phyloP scores from a whole-genome alignment of 1,140 invertebrate species.

The Riptortus pedestris region DNA sequence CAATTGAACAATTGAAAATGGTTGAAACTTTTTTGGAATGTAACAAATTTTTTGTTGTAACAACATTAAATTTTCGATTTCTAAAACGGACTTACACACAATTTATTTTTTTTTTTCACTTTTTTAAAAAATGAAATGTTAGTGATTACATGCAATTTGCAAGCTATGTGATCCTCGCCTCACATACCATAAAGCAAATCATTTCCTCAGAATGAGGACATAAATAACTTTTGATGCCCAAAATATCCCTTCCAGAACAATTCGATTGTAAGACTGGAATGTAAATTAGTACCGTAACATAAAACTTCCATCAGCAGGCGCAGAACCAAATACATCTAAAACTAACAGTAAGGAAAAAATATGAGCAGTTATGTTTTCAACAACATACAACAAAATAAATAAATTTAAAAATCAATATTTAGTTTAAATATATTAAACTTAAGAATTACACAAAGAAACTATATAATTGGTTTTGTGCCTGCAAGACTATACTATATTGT shows the following conservation, averaged over 20 bases:
- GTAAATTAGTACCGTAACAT: slow-evolving; percentile 7
- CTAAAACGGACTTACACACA: slow-evolving; percentile 18
- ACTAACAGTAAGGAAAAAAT: slow-evolving; percentile 8
- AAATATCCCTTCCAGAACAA: slow-evolving; percentile 29
- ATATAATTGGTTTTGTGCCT: slow-evolving; percentile 11
- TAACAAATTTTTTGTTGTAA: slow-evolving; percentile 13
- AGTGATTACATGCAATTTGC: slow-evolving; percentile 10
- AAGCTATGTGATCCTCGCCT: slow-evolving; percentile 25
- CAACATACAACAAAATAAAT: slow-evolving; percentile 24
- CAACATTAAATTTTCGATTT: slow-evolving; percentile 11
- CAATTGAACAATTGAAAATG: not conserved
- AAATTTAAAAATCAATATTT: slow-evolving; percentile 22
- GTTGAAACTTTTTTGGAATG: slow-evolving; percentile 23
- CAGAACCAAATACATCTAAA: slow-evolving; percentile 2
- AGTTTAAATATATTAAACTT: slow-evolving; percentile 2
- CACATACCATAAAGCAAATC: slow-evolving; percentile 13
- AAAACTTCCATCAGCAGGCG: slow-evolving; percentile 8
- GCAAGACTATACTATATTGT: slow-evolving; percentile 10
- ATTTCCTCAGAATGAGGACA: slow-evolving; percentile 7
- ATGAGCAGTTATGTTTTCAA: slow-evolving; percentile 2
- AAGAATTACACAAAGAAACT: not conserved
- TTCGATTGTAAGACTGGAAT: slow-evolving; percentile 23
- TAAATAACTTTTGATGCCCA: slow-evolving; percentile 27
- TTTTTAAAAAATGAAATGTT: slow-evolving; percentile 4
- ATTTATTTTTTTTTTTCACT: slow-evolving; percentile 16